A percentile compares a stretch with the other conserved stretches of the same genome.
Evolutionary conservation across 2,113 vertebrate genomes (phyloP).

Genomic region (Mungos mungo): DNA sequence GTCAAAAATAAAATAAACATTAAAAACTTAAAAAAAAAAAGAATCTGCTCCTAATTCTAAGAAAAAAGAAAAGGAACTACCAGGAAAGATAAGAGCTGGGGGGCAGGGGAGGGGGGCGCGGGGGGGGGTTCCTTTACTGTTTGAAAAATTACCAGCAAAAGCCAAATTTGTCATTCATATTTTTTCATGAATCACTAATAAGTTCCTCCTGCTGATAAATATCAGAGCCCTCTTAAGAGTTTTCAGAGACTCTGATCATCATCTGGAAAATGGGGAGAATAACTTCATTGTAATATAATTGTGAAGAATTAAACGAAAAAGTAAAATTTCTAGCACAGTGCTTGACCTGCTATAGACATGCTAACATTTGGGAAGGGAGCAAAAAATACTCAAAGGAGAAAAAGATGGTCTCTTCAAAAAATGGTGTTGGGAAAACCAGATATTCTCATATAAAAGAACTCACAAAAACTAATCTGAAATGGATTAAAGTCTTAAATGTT

Average conservation of each 20-base stretch:
- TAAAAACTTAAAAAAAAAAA: too few relatives aligned
- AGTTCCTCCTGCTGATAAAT: neutral
- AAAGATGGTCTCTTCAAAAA: neutral
- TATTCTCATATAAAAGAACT: neutral
- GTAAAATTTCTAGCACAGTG: neutral
- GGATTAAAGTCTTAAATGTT: neutral
- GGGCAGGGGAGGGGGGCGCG: too few relatives aligned
- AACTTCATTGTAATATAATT: neutral
- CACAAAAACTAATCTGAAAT: neutral
- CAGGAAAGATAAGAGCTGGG: neutral
- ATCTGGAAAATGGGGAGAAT: slow-evolving; percentile 1
- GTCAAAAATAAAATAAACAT: too few relatives aligned
- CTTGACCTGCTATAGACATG: neutral
- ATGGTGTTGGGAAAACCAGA: neutral
- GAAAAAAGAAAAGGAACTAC: neutral
- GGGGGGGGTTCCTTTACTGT: neutral
- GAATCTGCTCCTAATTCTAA: neutral
- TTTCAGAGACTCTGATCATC: neutral
- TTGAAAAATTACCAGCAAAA: neutral
- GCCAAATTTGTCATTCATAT: neutral
- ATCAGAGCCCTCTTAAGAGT: neutral
- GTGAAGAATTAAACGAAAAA: slow-evolving; percentile 11
- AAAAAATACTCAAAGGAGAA: neutral
- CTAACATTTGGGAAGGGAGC: neutral
- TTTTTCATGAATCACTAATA: neutral